Evolutionary conservation across 1,140 invertebrate genomes (phyloP).

Genomic region (Augochlora pura): DNA sequence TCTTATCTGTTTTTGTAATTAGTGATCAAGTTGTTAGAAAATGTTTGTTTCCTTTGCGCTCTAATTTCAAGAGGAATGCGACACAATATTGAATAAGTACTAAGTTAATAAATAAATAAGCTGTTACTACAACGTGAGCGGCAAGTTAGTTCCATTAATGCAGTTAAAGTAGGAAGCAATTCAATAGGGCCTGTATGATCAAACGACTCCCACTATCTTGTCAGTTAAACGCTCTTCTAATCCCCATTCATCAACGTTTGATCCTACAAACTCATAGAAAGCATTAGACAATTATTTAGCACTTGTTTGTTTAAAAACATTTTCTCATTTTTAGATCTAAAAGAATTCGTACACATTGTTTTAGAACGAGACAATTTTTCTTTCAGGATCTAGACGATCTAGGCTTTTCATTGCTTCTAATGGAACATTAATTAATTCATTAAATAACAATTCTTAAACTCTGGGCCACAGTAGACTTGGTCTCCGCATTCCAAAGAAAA

Average conservation of each 20-base stretch:
- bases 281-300: background rate
- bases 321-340: too few species aligned
- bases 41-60: background rate
- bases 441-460: too few species aligned
- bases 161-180: slow-evolving; percentile 6
- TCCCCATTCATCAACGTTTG: background rate
- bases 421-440: too few species aligned
- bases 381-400: too few species aligned
- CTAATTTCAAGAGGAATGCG: background rate
- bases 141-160: slow-evolving; percentile 1
- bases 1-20: too few species aligned
- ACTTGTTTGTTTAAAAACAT: too few species aligned
- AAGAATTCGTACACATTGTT: too few species aligned
- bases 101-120: background rate
- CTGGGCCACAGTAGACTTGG: too few species aligned
- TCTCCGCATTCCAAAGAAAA: too few species aligned
- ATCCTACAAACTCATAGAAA: background rate
- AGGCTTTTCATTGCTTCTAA: too few species aligned
- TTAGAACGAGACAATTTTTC: too few species aligned
- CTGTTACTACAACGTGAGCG: background rate
- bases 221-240: background rate
- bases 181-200: background rate
- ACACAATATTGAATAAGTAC: background rate
- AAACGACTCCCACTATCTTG: background rate
- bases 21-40: too few species aligned